These are phyloP conservation scores for Sorex araneus DNA, from an alignment of 2,113 vertebrate genomes.

Conservation along the genomic window DNA sequence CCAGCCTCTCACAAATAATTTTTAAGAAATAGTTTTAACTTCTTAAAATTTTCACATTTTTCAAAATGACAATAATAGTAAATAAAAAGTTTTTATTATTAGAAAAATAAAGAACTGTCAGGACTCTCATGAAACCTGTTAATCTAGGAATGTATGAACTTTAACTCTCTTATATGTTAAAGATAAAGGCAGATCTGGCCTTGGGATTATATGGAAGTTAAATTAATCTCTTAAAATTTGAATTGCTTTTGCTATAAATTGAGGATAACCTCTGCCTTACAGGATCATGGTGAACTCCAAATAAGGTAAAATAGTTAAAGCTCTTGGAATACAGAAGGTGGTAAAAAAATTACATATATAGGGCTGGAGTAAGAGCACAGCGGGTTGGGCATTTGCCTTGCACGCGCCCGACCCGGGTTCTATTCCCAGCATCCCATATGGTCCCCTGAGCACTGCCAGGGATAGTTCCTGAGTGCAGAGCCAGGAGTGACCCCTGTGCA, in stretches of 20 bases:
- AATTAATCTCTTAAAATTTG: constrained; percentile 6
- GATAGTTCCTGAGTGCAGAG: no score
- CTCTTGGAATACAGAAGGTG: neutral
- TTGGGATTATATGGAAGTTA: neutral
- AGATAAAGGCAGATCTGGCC: neutral
- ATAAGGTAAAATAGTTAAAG: neutral
- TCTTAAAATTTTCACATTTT: constrained; percentile 31
- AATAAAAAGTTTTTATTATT: neutral
- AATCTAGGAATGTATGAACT: neutral
- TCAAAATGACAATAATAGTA: constrained; percentile 1
- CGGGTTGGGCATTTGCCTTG: no score
- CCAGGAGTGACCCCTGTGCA: no score
- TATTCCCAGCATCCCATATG: no score
- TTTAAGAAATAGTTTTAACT: constrained; percentile 13
- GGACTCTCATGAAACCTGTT: neutral
- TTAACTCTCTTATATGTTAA: neutral
- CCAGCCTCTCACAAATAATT: no score
- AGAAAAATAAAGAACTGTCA: neutral
- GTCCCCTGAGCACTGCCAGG: no score
- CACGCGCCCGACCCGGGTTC: no score
- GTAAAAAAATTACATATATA: neutral
- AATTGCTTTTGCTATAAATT: neutral
- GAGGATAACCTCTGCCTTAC: neutral
- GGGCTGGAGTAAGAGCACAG: no score
- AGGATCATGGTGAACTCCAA: neutral